Evolutionary conservation across 1,140 invertebrate species (phyloP).

Genomic region (Drosophila tsacasi): DNA sequence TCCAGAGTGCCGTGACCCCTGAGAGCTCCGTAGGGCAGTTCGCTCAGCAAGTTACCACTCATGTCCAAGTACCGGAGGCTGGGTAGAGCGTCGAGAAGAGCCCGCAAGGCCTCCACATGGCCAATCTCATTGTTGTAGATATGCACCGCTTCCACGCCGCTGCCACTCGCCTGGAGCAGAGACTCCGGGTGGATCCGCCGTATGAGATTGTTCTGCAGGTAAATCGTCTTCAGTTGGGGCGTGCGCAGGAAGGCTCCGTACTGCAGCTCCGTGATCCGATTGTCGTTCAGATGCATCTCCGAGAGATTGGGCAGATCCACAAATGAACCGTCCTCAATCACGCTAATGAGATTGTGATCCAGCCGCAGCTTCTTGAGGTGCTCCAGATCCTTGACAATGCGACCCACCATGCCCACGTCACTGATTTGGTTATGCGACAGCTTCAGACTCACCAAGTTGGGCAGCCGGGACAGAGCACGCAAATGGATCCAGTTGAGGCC

Average conservation of each 20-base stretch:
- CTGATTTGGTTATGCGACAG: slow-evolving; percentile 90
- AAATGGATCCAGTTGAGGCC: slow-evolving; percentile 93
- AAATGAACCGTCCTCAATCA: slow-evolving; percentile 91
- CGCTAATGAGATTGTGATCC: slow-evolving; percentile 90
- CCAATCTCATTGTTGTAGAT: slow-evolving; percentile 91
- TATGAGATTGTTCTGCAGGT: slow-evolving; percentile 92
- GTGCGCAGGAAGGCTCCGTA: slow-evolving; percentile 92
- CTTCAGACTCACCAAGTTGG: slow-evolving; percentile 90
- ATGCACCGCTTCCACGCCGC: slow-evolving; percentile 90
- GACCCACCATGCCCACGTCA: slow-evolving; percentile 92
- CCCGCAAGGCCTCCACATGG: slow-evolving; percentile 89
- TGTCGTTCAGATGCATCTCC: slow-evolving; percentile 90
- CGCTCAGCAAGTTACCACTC: slow-evolving; percentile 90
- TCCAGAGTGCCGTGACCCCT: slow-evolving; percentile 92
- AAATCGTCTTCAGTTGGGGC: slow-evolving; percentile 89
- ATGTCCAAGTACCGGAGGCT: slow-evolving; percentile 91
- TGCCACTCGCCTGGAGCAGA: slow-evolving; percentile 90
- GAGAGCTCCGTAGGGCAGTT: slow-evolving; percentile 90
- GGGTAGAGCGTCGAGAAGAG: slow-evolving; percentile 91
- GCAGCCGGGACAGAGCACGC: slow-evolving; percentile 89
- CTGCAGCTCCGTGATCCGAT: slow-evolving; percentile 91
- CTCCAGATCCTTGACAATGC: slow-evolving; percentile 90
- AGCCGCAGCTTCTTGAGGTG: slow-evolving; percentile 89
- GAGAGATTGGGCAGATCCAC: slow-evolving; percentile 91
- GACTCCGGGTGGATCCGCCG: slow-evolving; percentile 92